Evolutionary conservation across 1,140 invertebrate genomes (phyloP), one percentile per base, ranked within the genome.

Genomic region (Megalopta genalis): DNA sequence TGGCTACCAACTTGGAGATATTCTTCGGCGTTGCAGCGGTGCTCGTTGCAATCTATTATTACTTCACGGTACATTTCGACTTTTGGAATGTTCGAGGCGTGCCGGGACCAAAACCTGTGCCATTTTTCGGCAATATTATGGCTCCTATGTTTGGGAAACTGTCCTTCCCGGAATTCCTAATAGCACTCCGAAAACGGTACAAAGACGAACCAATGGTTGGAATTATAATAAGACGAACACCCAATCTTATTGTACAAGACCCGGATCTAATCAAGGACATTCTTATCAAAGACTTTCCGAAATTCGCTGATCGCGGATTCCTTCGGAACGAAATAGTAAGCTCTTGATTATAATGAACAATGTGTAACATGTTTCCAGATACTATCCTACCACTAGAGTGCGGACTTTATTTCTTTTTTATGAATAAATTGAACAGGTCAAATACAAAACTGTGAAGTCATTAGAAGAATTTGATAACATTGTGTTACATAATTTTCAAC

Each of bases 231-330:
- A 79, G 90, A 25, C 68, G 82, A 3, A 84, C 63, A 0, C 93
- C 93, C 0, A 52, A 88, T 1, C 72, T 94, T 0, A 65, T 94
- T 0, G 0, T 94, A 0, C 83, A 81, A 14, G 93, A 94, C 75
- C 88, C 90, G 0, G 90, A 94, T 8, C 21, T 93, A 0, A 91
- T 94, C 6, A 93, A 92, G 64, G 80, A 90, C 1, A 79, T 94
- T 7, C 59, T 94, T 5, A 93, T 94, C 0, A 94, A 92, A 75
- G 91, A 94, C 64, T 94, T 94, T 66, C 81, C 90, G 0, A 84
- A 85, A 49, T 94, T 94, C 60, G 64, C 88, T 8, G 84, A 93
- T 77, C 89, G 93, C 9, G 91, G 60, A 9, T 14, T 62, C 52
- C 18, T 5, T 0, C 10, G 5, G 7, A 6, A 9, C 27, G 27